phyloP scores from a whole-genome alignment of 2,888 invertebrate genomes.

The Nomada fabriciana region DNA sequence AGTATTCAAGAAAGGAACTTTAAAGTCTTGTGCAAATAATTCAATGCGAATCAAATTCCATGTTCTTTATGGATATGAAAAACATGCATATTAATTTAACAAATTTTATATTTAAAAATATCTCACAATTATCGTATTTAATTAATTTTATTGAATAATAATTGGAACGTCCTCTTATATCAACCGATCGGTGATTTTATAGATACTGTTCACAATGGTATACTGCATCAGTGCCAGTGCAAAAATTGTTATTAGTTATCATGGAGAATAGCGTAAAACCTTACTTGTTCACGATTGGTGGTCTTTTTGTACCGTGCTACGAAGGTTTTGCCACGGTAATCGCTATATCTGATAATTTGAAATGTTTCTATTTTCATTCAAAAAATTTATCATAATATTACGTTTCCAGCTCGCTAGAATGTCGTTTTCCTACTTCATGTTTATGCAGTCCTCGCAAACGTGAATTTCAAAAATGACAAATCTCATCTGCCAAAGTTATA shows the following conservation, averaged over 20 bases:
- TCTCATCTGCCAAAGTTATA: not conserved
- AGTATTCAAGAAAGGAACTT: too few relatives aligned
- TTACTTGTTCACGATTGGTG: constrained; percentile 5
- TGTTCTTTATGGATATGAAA: too few relatives aligned
- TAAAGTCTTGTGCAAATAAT: too few relatives aligned
- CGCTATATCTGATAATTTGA: not conserved
- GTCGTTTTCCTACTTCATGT: constrained; percentile 39
- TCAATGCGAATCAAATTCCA: too few relatives aligned
- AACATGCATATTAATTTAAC: too few relatives aligned
- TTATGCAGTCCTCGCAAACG: constrained; percentile 22
- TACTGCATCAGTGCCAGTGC: constrained; percentile 20
- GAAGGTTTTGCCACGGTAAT: constrained; percentile 34
- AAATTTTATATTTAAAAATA: too few relatives aligned
- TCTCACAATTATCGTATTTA: too few relatives aligned
- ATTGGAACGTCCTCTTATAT: too few relatives aligned
- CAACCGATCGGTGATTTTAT: too few relatives aligned
- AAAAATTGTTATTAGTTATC: constrained; percentile 45
- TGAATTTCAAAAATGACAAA: not conserved
- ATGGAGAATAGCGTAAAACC: constrained; percentile 33
- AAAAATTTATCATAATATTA: too few relatives aligned
- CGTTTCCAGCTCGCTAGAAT: constrained; percentile 12
- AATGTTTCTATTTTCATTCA: not conserved
- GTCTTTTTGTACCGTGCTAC: constrained; percentile 15
- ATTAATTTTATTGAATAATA: too few relatives aligned
- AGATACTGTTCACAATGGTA: constrained; percentile 36